phyloP scores from a whole-genome alignment of 1,140 invertebrate genomes.

The Temnothorax longispinosus region DNA sequence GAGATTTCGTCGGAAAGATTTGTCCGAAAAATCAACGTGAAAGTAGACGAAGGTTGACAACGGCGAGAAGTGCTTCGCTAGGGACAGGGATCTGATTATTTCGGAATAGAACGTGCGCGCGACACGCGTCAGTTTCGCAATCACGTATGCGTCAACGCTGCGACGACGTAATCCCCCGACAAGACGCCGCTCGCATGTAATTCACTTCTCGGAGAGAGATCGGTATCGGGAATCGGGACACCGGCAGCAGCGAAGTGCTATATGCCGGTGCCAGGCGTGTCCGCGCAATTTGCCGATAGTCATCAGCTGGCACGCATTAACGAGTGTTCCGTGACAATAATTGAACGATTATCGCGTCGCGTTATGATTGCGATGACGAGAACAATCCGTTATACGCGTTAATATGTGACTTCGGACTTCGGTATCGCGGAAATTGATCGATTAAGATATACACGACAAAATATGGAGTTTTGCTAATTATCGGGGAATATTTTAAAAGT shows the following conservation, averaged over 20 bases:
- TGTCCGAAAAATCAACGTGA: background rate
- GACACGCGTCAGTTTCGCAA: conserved; percentile 34
- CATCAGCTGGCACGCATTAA: conserved; percentile 23
- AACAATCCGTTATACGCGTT: background rate
- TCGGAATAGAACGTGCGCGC: background rate
- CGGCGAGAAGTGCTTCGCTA: too few species aligned
- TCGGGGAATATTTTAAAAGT: background rate
- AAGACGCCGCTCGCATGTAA: conserved; percentile 25
- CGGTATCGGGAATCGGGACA: conserved; percentile 22
- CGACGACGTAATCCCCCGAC: conserved; percentile 33
- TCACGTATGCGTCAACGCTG: conserved; percentile 25
- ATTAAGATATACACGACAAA: background rate
- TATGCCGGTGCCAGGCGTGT: conserved; percentile 11
- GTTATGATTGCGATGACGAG: background rate
- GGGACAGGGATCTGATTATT: background rate
- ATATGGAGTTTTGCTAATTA: background rate
- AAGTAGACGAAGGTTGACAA: background rate
- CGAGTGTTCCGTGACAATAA: background rate
- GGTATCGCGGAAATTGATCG: background rate
- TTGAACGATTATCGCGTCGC: conserved; percentile 12
- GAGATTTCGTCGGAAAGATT: background rate
- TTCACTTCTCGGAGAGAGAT: conserved; percentile 29
- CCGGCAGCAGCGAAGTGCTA: background rate
- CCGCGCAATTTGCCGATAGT: conserved; percentile 38
- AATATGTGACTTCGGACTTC: background rate